phyloP scores from a whole-genome alignment of 1,140 invertebrate species.

The Bombus confusus region DNA sequence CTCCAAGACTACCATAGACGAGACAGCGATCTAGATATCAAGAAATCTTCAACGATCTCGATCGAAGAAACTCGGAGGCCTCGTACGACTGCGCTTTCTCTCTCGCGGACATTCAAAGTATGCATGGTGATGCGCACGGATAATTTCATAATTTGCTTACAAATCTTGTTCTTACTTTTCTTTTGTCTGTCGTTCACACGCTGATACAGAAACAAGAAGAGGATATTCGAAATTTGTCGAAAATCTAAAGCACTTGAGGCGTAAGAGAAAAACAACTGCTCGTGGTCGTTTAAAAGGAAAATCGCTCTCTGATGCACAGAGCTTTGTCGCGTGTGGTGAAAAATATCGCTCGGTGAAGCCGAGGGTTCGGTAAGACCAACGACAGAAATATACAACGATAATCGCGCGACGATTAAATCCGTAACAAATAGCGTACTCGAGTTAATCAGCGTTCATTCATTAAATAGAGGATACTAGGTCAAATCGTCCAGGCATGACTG shows the following conservation, averaged over 20 bases:
- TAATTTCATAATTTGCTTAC: not conserved
- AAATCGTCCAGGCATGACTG: slow-evolving; percentile 32
- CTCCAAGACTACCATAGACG: not conserved
- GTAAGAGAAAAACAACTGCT: not conserved
- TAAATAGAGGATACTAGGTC: not conserved
- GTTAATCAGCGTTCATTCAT: not conserved
- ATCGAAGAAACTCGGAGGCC: not conserved
- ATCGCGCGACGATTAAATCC: not conserved
- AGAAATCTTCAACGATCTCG: not conserved
- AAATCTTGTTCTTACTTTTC: not conserved
- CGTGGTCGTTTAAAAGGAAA: slow-evolving; percentile 32
- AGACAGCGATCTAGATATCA: not conserved
- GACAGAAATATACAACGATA: not conserved
- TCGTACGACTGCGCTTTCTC: not conserved
- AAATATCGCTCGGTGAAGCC: not conserved
- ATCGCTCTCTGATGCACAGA: slow-evolving; percentile 51
- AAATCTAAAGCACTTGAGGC: not conserved
- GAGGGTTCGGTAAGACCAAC: not conserved
- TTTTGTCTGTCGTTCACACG: not conserved
- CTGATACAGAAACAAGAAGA: not conserved
- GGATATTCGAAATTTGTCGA: slow-evolving; percentile 12
- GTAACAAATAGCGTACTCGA: slow-evolving; percentile 4
- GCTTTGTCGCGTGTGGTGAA: slow-evolving; percentile 51
- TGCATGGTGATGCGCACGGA: not conserved
- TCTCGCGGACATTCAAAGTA: not conserved